phyloP scores from a whole-genome alignment of 2,113 vertebrate genomes.

The Scortum barcoo region DNA sequence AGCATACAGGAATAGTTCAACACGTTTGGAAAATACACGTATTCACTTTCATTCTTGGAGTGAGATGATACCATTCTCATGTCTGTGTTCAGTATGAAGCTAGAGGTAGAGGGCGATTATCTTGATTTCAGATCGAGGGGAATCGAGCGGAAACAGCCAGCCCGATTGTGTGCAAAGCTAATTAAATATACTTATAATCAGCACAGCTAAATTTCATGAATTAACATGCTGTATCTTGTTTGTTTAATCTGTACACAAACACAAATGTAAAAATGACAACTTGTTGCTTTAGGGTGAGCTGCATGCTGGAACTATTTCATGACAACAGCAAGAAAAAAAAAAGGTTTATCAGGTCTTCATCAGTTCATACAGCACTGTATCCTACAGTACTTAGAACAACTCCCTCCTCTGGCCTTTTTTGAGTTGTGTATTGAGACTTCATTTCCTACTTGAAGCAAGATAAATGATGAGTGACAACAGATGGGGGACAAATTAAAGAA shows the following conservation, averaged over 20 bases:
- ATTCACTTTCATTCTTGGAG: neutral
- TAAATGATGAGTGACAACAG: neutral
- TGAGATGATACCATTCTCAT: too few species aligned
- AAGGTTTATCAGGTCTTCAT: neutral
- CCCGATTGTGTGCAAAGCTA: neutral
- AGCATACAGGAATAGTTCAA: neutral
- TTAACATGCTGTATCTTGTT: neutral
- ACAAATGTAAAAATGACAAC: neutral
- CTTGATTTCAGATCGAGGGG: conserved; percentile 16
- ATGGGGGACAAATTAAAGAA: too few species aligned
- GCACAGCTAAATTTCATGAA: neutral
- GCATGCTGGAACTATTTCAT: too few species aligned
- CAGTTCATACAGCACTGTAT: too few species aligned
- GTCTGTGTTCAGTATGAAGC: neutral
- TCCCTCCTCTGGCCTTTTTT: neutral
- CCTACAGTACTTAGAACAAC: neutral
- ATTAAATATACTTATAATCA: neutral
- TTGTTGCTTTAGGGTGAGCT: neutral
- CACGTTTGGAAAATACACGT: neutral
- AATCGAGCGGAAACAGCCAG: conserved; percentile 3
- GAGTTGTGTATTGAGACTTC: neutral
- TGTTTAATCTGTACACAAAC: neutral
- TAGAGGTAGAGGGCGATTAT: neutral
- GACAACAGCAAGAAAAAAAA: too few species aligned
- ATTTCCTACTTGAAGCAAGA: neutral